Base-by-base conservation (phyloP, 2,113 vertebrate genomes). In the Formicarius rufipectus region DNA sequence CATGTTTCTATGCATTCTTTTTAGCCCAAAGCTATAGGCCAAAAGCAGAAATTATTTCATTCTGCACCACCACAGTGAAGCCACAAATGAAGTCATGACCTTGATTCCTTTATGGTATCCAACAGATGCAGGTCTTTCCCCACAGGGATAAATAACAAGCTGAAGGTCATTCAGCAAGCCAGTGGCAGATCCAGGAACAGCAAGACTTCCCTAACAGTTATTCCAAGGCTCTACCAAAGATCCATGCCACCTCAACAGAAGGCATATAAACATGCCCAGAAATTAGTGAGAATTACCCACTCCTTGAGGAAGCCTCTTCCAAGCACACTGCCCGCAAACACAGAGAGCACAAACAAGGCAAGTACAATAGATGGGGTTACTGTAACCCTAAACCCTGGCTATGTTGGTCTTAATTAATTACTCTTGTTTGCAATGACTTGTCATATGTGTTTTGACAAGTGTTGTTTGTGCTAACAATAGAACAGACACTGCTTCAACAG, bases 21-120 rank as follows among this genome's bases (percentile, higher is more conserved):
- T 87, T 64, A 92, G 53, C 28, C 31, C 3, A 3, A 90, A 93
- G 50, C 21, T 90, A 83, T 81, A 58, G 68, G 35, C 28, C 35
- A 81, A 81, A 93, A 74, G 68, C 60, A 89, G 64, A 88, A 96
- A 71, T 87, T 4, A 78, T 62, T 92, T 92, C 75, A 96, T 90
- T 93, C 67, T 74, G 17, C 25, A 84, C 9, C 11, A 49, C 44
- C 66, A 72, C 10, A n/a, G 18, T 2, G 2, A 95, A 86, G 45
- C 9, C 49, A 72, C 9, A 30, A 42, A 71, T 0, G 2, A 92
- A 86, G 53, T 77, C 35, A 63, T 0, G 0, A 45, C 68, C 55
- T 62, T 64, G 50, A 50, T 28, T 92, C 30, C 47, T 84, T 74
- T n/a, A 28, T 24, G 35, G 68, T 33, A 35, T 24, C 33, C 23